Percentiles rank a stretch among this genome's conserved stretches.
Evolutionary conservation across 2,113 vertebrate species (phyloP).

Genomic region (Salvator merianae): DNA sequence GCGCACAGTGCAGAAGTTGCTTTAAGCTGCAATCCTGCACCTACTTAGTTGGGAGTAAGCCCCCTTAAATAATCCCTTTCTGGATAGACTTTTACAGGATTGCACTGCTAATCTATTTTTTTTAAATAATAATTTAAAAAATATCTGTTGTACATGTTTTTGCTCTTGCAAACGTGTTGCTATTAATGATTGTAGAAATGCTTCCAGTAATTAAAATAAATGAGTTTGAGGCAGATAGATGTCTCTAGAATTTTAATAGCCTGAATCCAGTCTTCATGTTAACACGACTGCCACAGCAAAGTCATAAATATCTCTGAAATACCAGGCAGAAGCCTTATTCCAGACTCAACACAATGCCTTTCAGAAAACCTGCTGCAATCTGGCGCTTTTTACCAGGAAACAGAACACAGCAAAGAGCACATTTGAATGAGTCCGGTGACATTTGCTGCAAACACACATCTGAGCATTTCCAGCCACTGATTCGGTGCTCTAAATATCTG

Average conservation of each 20-base stretch:
- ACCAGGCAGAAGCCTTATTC: background rate
- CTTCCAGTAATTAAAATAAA: background rate
- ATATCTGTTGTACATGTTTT: background rate
- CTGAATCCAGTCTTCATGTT: background rate
- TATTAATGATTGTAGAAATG: background rate
- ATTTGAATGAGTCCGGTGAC: constrained; percentile 30
- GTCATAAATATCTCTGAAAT: background rate
- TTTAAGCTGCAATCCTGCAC: background rate
- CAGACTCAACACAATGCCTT: background rate
- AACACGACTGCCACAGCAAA: background rate
- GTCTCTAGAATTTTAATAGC: background rate
- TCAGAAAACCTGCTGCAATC: background rate
- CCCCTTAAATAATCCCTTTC: background rate
- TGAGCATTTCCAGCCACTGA: constrained; percentile 46
- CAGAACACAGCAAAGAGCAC: background rate
- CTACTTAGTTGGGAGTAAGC: background rate
- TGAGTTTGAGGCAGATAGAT: background rate
- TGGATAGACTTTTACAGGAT: background rate
- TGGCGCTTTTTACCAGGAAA: background rate
- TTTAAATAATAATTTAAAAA: background rate
- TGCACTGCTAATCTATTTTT: background rate
- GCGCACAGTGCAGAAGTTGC: too few relatives aligned
- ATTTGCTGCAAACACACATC: constrained; percentile 17
- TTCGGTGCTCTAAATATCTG: constrained; percentile 57
- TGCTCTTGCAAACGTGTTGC: background rate